Evolutionary conservation across 2,797 vertebrate species (phyloP), one percentile per base, ranked within the genome.

Genomic region (Rhynchotus rufescens): DNA sequence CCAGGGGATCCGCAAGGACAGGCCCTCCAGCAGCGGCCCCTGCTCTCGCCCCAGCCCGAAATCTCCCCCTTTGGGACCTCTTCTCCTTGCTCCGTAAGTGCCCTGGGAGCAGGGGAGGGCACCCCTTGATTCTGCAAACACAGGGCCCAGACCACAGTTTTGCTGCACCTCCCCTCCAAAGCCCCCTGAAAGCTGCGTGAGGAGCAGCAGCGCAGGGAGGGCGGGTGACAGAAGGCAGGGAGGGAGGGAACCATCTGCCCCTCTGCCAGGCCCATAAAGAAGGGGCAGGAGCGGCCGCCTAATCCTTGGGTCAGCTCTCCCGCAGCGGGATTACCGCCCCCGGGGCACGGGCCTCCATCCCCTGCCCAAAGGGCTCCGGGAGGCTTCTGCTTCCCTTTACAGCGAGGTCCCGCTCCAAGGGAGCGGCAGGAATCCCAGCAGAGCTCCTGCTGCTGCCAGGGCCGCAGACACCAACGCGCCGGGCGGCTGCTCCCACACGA

Each of bases 381-480:
- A 36, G 30, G 66, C 26, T 62, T 66, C 60, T 79, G 62, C 74
- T 88, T 60, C 54, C 72, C 78, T 78, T 40, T 36, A 66, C 6
- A 9, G 16, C 16, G 30, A 54, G 52, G 60, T 2, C 62, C 82
- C 87, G 32, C 60, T 30, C 9, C 56, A 90, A 87, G 73, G 80
- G 44, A 79, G 59, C 12, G 2, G 71, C 49, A 74, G 66, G 88
- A 94, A 95, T 94, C 73, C 84, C 47, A 85, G 60, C 57, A 81
- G 88, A 47, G 4, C 25, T 75, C 62, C 76, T 71, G 82, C 57
- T 2, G 47, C 79, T 71, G 36, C 36, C 9, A 9, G 49, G 78
- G 76, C 79, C 85, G 61, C 71, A 40, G 72, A 22, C 49, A 30
- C 42, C 73, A 4, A 6, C 65, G 62, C 47, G 69, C 61, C 65